Evolutionary conservation across 2,113 vertebrate genomes (phyloP), one percentile per base, ranked within the genome.

Genomic region (Nothobranchius kuhntae): DNA sequence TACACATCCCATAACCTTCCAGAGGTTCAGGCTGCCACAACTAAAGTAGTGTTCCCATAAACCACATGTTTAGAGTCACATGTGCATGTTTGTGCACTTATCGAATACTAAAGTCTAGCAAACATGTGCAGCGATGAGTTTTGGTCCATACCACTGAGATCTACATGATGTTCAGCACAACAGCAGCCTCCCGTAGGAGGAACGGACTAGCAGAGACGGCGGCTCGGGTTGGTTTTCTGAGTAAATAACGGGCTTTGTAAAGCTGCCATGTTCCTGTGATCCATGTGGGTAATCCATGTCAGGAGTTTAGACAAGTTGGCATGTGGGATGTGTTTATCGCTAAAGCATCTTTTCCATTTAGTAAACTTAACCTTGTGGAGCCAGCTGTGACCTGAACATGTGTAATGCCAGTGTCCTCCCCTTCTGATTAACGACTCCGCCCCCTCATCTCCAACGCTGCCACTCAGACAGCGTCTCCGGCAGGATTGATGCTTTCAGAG

Each of bases 401-500:
- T n/a, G n/a, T n/a, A n/a, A n/a, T n/a, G n/a, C n/a, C n/a, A 74
- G 36, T 73, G 81, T 66, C 78, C 73, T 83, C 48, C 77, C 58
- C 60, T 61, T 86, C 85, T 84, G 73, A 83, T 77, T 87, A 83
- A 86, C n/a, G 82, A 76, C 76, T 82, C 46, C 50, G 63, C 74
- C 61, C 61, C 75, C 77, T 75, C 45, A 68, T 68, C 64, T 44
- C 67, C 44, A 60, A 15, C 47, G 6, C 74, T 86, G 86, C 88
- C 90, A 88, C 69, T 89, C 89, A 90, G 71, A 75, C 60, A 75
- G 45, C 74, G 82, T 86, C 71, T 87, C 38, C 12, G 30, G 48
- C 63, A 57, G 40, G 68, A 89, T 77, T 80, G 83, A 90, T 86
- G 82, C 78, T 56, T 74, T 70, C 61, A 65, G 9, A 69, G 75